Conservation (phyloP, 2,113 vertebrate species). For the Mastomys coucha region DNA sequence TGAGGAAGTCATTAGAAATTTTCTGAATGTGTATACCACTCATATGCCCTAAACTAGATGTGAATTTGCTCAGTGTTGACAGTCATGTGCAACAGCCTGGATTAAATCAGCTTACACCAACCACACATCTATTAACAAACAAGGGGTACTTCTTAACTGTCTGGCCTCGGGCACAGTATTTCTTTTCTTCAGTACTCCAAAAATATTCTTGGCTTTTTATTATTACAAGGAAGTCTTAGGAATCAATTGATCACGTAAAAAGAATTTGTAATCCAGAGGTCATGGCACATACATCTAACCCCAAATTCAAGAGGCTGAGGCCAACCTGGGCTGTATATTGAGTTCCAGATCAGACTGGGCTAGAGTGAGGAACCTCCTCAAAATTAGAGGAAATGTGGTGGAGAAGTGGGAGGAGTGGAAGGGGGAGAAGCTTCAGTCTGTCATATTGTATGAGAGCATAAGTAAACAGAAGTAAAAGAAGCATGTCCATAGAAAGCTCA, state of each 20-base stretch:
- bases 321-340: background rate
- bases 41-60: background rate
- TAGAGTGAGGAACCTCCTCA: background rate
- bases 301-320: background rate
- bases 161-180: background rate
- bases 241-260: constrained; percentile 44
- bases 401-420: background rate
- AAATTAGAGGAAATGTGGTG: background rate
- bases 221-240: constrained; percentile 22
- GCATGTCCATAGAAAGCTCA: background rate
- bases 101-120: background rate
- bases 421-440: background rate
- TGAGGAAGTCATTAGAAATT: background rate
- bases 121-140: background rate
- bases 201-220: background rate
- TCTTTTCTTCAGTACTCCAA: background rate
- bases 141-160: background rate
- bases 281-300: background rate
- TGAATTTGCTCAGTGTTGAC: background rate
- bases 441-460: background rate
- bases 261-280: background rate
- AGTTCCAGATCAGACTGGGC: background rate
- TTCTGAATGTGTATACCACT: background rate
- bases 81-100: background rate
- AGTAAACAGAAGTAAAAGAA: background rate